Conservation (phyloP, 2,797 vertebrate species). For the Ptychobarbus kaznakovi region DNA sequence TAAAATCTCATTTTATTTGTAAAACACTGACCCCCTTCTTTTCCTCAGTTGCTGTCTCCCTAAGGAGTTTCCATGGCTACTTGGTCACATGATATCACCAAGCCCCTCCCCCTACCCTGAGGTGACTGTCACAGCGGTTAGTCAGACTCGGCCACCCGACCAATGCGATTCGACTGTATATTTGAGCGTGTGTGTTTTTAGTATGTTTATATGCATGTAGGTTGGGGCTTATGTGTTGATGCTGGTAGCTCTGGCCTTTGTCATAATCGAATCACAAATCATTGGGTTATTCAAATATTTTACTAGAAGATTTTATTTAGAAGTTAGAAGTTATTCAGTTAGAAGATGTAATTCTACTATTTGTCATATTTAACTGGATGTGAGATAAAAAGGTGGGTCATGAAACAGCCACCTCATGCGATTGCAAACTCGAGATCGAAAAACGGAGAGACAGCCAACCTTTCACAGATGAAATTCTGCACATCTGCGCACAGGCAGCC, state of each 20-base stretch:
- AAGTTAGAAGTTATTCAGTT: no score
- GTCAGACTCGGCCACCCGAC: constrained; percentile 64
- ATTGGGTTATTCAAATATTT: neutral
- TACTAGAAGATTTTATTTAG: neutral
- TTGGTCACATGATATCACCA: constrained; percentile 72
- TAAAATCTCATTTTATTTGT: constrained; percentile 79
- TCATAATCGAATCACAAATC: neutral
- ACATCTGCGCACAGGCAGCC: constrained; percentile 48
- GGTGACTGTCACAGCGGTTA: constrained; percentile 68
- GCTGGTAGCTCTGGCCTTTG: neutral
- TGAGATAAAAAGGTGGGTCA: constrained; percentile 11
- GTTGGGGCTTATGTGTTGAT: constrained; percentile 8
- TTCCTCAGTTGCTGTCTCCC: constrained; percentile 55
- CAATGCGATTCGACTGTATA: constrained; percentile 52
- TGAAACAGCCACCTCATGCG: constrained; percentile 30
- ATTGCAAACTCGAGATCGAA: constrained; percentile 20
- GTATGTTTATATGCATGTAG: constrained; percentile 23
- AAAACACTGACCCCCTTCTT: constrained; percentile 66
- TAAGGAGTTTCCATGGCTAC: constrained; percentile 75
- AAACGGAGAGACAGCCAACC: constrained; percentile 62
- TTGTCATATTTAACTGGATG: no score
- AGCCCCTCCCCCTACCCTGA: constrained; percentile 67
- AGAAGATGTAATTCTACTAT: no score
- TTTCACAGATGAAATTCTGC: constrained; percentile 55
- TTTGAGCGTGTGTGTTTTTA: constrained; percentile 50